Conservation (phyloP, 2,797 vertebrate species). For the Esox masquinongy region DNA sequence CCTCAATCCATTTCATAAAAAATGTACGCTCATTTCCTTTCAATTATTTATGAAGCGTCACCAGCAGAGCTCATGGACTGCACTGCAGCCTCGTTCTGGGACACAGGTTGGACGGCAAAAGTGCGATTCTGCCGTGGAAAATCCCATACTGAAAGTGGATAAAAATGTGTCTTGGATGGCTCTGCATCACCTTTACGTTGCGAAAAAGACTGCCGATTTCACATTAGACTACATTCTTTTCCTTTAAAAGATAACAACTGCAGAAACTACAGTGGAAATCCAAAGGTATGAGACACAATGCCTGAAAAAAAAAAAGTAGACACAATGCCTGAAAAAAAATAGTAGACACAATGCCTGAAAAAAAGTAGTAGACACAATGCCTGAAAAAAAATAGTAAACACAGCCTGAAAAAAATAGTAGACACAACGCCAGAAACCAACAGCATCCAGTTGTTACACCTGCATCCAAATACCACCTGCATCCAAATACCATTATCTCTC, state of each 20-base stretch:
- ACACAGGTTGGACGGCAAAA: neutral
- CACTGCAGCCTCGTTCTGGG: conserved; percentile 21
- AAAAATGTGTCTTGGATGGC: neutral
- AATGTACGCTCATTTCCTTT: conserved; percentile 36
- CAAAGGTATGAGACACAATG: no score
- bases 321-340: no score
- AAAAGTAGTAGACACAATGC: no score
- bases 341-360: no score
- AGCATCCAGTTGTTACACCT: neutral
- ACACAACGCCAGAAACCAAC: neutral
- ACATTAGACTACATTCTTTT: no score
- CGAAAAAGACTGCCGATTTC: no score
- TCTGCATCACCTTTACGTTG: no score
- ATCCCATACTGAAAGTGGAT: neutral
- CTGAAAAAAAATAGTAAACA: neutral
- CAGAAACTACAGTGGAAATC: no score
- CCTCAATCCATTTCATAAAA: conserved; percentile 46
- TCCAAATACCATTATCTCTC: neutral
- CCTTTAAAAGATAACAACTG: no score
- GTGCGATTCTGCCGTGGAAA: neutral
- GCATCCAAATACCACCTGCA: no score
- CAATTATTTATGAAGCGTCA: conserved; percentile 41
- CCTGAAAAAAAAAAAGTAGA: no score
- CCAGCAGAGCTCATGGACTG: conserved; percentile 23
- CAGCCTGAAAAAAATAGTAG: no score